Evolutionary conservation across 2,888 invertebrate species (phyloP), one percentile per base, ranked within the genome.

Genomic region (Seladonia tumulorum): DNA sequence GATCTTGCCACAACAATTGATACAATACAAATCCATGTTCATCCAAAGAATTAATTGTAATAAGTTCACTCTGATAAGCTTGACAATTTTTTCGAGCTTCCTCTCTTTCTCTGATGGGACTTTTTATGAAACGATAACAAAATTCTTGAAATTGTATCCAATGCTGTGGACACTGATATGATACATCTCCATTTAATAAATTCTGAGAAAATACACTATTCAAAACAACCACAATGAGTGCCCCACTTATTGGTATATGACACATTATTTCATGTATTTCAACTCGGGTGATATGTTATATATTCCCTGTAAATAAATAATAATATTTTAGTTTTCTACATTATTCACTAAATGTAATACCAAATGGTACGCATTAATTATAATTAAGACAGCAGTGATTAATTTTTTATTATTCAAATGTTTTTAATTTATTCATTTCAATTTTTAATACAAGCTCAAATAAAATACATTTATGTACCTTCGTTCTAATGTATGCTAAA

Each of bases 51-150:
- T 98, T 98, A 10, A 99, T 96, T 87, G 98, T 97, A 0, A 97
- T 96, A 78, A 99, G 95, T 93, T 98, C 98, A 2, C 98, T 97
- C 92, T 97, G 97, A 92, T 97, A 97, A 0, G 98, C 97, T 94
- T 96, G 97, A 94, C 99, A 99, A 90, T 98, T 97, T 92, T 97
- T 97, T 90, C 97, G 96, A 0, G 99, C 98, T 91, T 98, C 98
- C 91, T 97, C 97, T 93, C 97, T 97, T 68, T 97, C 97, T 81
- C 97, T 97, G 91, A 97, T 96, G 0, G 99, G 99, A 8, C 98
- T 98, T 92, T 98, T 97, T 5, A 98, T 98, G 93, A 99, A 99
- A 76, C 98, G 97, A 94, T 98, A 99, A 95, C 99, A 99, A 0
- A 97, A 97, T 85, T 97, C 97, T 88, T 97, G 96, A 93, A 96